Conservation (phyloP, 2,888 invertebrate species). For the Bombylius discolor region DNA sequence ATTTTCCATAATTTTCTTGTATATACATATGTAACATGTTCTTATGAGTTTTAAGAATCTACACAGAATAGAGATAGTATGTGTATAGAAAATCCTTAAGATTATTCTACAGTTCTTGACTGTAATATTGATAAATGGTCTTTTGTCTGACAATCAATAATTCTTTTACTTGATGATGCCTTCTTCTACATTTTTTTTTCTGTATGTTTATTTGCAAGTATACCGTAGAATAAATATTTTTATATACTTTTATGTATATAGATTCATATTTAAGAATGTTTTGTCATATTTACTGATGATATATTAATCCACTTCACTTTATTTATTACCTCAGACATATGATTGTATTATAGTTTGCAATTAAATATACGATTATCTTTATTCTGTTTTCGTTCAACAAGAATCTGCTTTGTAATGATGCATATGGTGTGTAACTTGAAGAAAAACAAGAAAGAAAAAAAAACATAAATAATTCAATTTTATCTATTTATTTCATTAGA, state of each 20-base stretch:
- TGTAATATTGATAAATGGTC: conserved; percentile 13
- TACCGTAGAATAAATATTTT: not conserved
- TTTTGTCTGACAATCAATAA: conserved; percentile 14
- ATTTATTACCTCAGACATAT: conserved; percentile 12
- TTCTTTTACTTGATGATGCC: conserved; percentile 9
- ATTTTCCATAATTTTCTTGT: no score
- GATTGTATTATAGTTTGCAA: conserved; percentile 1
- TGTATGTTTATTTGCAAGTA: not conserved
- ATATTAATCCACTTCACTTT: conserved; percentile 14
- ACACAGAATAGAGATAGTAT: not conserved
- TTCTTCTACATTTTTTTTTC: not conserved
- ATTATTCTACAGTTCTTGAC: conserved; percentile 9
- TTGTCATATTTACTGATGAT: conserved; percentile 14
- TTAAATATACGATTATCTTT: conserved; percentile 1
- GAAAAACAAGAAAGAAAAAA: no score
- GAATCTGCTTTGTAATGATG: not conserved
- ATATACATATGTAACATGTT: no score
- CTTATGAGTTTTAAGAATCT: no score
- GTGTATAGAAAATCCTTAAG: not conserved
- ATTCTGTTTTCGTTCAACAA: no score
- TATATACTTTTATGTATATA: not conserved
- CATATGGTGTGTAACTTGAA: not conserved
- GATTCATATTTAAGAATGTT: conserved; percentile 1
- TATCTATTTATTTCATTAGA: no score
- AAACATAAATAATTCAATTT: no score